Conservation (phyloP, 2,888 invertebrate species). For the Drosophila fungiperda region DNA sequence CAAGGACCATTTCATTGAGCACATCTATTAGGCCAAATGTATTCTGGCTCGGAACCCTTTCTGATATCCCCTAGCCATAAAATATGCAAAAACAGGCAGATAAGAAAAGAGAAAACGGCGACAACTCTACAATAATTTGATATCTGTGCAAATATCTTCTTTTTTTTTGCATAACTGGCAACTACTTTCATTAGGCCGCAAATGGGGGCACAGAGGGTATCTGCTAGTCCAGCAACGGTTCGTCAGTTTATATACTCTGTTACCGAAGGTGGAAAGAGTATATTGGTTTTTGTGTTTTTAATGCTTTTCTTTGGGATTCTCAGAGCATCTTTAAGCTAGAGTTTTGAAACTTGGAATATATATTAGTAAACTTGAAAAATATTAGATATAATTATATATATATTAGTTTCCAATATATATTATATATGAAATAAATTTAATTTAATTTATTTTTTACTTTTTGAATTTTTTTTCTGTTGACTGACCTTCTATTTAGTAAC, state of each 20-base stretch:
- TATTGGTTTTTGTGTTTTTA: background rate
- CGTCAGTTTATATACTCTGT: constrained; percentile 1
- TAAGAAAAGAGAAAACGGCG: background rate
- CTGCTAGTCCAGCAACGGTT: constrained; percentile 3
- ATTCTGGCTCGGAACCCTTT: constrained; percentile 57
- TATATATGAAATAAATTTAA: too few species aligned
- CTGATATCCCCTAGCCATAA: constrained; percentile 7
- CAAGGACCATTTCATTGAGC: constrained; percentile 67
- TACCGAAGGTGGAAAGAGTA: background rate
- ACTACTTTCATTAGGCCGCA: background rate
- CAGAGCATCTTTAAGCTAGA: background rate
- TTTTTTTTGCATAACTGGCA: background rate
- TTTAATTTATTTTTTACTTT: background rate
- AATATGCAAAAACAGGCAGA: background rate
- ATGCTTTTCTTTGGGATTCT: background rate
- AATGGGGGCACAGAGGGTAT: background rate
- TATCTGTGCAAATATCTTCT: background rate
- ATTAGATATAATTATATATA: too few species aligned
- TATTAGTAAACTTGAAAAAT: too few species aligned
- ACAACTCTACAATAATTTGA: background rate
- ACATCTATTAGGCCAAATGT: constrained; percentile 77
- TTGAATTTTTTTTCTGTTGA: too few species aligned
- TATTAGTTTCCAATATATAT: too few species aligned
- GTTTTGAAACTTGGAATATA: background rate
- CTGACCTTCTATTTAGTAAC: too few species aligned